phyloP scores from a whole-genome alignment of 2,113 vertebrate genomes.

The Addax nasomaculatus region DNA sequence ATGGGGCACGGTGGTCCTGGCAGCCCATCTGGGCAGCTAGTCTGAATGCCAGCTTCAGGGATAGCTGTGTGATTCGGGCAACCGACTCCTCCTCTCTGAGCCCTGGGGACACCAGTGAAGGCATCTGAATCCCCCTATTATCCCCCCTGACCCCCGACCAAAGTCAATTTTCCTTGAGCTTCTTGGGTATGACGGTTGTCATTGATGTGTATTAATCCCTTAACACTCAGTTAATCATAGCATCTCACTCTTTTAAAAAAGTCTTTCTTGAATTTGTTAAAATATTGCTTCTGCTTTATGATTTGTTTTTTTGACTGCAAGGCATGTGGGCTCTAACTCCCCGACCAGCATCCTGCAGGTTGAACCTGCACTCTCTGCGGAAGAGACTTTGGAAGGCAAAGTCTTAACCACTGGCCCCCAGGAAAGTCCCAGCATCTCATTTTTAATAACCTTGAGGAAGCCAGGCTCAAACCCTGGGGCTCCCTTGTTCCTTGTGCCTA shows the following conservation, averaged over 20 bases:
- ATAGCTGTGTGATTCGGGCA: background rate
- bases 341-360: background rate
- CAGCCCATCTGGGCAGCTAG: background rate
- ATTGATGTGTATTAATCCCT: rapidly evolving
- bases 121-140: background rate
- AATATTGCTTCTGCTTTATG: background rate
- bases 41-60: background rate
- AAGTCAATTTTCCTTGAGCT: background rate
- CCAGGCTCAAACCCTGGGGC: rapidly evolving
- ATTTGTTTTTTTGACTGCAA: background rate
- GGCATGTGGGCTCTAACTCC: background rate
- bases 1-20: rapidly evolving
- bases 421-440: background rate
- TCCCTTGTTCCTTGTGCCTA: background rate
- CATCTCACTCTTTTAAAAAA: background rate
- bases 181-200: background rate
- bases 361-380: rapidly evolving
- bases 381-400: background rate
- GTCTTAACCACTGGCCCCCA: background rate
- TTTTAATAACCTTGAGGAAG: background rate
- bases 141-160: rapidly evolving
- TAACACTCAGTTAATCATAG: rapidly evolving
- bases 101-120: background rate
- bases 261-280: background rate
- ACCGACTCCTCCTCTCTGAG: background rate